phyloP scores from a whole-genome alignment of 2,888 invertebrate genomes.

The Maniola hyperantus region DNA sequence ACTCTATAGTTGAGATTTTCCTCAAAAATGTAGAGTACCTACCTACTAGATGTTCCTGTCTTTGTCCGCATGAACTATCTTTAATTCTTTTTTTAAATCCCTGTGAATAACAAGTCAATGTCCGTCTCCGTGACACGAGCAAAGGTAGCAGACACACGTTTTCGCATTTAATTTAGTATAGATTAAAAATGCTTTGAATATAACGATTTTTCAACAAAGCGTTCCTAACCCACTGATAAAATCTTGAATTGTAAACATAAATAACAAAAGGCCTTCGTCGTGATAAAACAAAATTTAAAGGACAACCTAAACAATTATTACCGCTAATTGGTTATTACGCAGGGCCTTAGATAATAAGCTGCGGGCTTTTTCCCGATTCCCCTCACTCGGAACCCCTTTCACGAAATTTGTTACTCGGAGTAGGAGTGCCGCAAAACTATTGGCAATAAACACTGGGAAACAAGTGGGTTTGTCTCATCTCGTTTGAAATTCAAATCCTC shows the following conservation, averaged over 20 bases:
- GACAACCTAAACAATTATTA: conserved; percentile 37
- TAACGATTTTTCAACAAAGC: conserved; percentile 4
- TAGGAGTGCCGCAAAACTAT: conserved; percentile 49
- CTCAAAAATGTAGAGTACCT: no score
- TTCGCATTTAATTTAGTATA: no score
- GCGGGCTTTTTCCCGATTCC: conserved; percentile 30
- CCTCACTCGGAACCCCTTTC: conserved; percentile 27
- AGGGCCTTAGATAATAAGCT: conserved; percentile 32
- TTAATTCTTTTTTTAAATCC: no score
- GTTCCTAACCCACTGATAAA: conserved; percentile 20
- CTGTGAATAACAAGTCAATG: no score
- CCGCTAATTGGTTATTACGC: conserved; percentile 35
- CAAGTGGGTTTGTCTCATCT: conserved; percentile 64
- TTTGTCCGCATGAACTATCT: no score
- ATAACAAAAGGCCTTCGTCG: conserved; percentile 25
- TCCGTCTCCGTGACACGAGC: no score
- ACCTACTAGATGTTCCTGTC: no score
- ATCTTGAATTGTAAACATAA: conserved; percentile 23
- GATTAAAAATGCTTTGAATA: no score
- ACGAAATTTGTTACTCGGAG: conserved; percentile 26
- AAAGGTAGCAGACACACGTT: no score
- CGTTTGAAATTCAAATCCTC: conserved; percentile 77
- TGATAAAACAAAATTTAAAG: conserved; percentile 31
- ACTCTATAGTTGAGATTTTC: neutral
- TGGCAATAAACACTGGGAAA: conserved; percentile 65